Evolutionary conservation across 2,888 invertebrate species (phyloP).

Genomic region (Heliconius erato): DNA sequence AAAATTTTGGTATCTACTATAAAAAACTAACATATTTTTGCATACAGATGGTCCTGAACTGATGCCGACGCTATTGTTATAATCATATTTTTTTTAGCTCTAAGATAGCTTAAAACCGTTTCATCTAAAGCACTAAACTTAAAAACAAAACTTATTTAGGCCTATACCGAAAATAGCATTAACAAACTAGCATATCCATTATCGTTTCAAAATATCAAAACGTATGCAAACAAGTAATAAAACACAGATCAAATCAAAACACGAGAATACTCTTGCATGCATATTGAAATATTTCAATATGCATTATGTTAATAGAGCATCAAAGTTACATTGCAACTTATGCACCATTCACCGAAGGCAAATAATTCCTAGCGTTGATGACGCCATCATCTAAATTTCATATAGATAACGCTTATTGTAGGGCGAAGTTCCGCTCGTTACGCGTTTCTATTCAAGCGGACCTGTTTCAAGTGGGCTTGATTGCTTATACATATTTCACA

Average conservation of each 20-base stretch:
- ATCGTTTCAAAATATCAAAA: neutral
- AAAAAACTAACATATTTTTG: too few relatives aligned
- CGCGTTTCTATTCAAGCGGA: slow-evolving; percentile 63
- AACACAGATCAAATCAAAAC: neutral
- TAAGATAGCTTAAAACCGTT: too few relatives aligned
- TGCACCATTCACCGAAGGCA: slow-evolving; percentile 32
- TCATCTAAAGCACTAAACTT: too few relatives aligned
- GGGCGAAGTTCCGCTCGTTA: slow-evolving; percentile 65
- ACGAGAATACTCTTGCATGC: neutral
- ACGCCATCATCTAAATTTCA: slow-evolving; percentile 50
- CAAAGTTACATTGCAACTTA: slow-evolving; percentile 27
- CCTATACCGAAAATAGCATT: too few relatives aligned
- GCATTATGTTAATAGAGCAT: slow-evolving; percentile 24
- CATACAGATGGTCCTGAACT: too few relatives aligned
- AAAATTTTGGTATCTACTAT: too few relatives aligned
- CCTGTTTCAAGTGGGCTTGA: slow-evolving; percentile 71
- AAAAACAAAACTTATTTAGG: neutral
- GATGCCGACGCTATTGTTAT: too few relatives aligned
- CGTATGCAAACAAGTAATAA: neutral
- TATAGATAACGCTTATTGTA: slow-evolving; percentile 53
- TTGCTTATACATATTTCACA: slow-evolving; percentile 68
- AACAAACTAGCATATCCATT: neutral
- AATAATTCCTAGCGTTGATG: slow-evolving; percentile 35
- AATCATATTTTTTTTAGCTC: too few relatives aligned
- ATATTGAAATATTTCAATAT: neutral